A percentile compares a stretch with the other conserved stretches of the same genome.
phyloP scores from a whole-genome alignment of 2,113 vertebrate species.

The Orthonyx spaldingii region DNA sequence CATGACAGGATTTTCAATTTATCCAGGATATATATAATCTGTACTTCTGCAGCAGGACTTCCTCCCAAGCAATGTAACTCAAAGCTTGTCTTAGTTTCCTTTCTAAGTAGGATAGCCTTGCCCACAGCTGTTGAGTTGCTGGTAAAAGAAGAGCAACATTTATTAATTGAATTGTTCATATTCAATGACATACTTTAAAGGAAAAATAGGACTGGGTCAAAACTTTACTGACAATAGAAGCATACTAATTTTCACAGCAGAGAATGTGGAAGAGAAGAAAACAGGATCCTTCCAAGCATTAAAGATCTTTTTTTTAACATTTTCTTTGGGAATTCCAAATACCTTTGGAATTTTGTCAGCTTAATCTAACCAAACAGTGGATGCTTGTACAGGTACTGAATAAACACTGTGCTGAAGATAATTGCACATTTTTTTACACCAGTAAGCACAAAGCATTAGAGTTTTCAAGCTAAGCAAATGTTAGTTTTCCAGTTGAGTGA shows the following conservation, averaged over 20 bases:
- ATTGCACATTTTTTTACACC: background rate
- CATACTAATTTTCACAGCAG: background rate
- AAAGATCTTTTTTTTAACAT: background rate
- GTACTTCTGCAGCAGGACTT: background rate
- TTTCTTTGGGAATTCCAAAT: constrained; percentile 28
- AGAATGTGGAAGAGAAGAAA: background rate
- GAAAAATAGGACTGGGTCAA: background rate
- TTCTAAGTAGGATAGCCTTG: background rate
- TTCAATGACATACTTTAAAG: background rate
- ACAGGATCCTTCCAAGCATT: background rate
- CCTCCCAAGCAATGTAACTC: background rate
- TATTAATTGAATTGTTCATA: background rate
- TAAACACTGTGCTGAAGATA: background rate
- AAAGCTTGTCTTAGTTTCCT: background rate
- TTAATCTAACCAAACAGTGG: background rate
- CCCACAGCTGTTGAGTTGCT: background rate
- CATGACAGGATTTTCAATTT: background rate
- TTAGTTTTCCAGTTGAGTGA: constrained; percentile 52
- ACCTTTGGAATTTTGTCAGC: constrained; percentile 17
- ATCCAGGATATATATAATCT: background rate
- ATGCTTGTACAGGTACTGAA: constrained; percentile 6
- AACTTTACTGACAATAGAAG: background rate
- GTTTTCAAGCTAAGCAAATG: constrained; percentile 29
- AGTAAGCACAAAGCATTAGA: background rate
- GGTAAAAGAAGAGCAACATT: background rate